Conservation (phyloP, 2,888 invertebrate genomes). For the Zygogramma bicolorata region DNA sequence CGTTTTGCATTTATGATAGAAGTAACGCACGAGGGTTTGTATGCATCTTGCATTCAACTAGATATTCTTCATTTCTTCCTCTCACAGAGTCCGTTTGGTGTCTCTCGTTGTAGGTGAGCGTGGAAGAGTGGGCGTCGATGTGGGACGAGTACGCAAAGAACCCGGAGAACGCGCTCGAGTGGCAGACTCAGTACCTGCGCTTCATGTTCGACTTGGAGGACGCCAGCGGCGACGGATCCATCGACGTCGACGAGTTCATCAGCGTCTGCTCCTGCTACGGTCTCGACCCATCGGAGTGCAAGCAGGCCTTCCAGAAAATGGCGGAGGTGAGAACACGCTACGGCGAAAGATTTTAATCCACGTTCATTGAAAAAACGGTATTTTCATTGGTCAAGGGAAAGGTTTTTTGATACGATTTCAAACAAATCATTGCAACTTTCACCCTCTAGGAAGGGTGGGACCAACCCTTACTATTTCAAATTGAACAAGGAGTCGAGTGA, state of each 20-base stretch:
- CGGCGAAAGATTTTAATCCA: too few species aligned
- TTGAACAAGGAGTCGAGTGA: too few species aligned
- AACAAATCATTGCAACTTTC: too few species aligned
- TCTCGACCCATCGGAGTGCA: slow-evolving; percentile 82
- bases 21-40: too few species aligned
- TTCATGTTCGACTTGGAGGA: slow-evolving; percentile 95
- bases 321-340: slow-evolving; percentile 80
- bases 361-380: too few species aligned
- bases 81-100: neutral
- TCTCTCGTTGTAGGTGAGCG: slow-evolving; percentile 77
- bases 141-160: slow-evolving; percentile 90
- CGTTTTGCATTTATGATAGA: too few species aligned
- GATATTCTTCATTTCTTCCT: too few species aligned
- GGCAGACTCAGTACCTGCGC: slow-evolving; percentile 91
- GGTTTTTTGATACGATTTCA: too few species aligned
- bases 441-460: too few species aligned
- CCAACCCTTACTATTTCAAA: too few species aligned
- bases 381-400: too few species aligned
- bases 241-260: slow-evolving; percentile 89
- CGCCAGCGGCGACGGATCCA: slow-evolving; percentile 90
- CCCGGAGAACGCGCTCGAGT: slow-evolving; percentile 83
- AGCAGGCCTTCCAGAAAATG: slow-evolving; percentile 86
- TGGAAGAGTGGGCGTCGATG: slow-evolving; percentile 92
- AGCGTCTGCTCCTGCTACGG: slow-evolving; percentile 90
- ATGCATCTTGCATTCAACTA: too few species aligned